Evolutionary conservation across 2,888 invertebrate species (phyloP), one percentile per base, ranked within the genome.

Genomic region (Spodoptera exigua): DNA sequence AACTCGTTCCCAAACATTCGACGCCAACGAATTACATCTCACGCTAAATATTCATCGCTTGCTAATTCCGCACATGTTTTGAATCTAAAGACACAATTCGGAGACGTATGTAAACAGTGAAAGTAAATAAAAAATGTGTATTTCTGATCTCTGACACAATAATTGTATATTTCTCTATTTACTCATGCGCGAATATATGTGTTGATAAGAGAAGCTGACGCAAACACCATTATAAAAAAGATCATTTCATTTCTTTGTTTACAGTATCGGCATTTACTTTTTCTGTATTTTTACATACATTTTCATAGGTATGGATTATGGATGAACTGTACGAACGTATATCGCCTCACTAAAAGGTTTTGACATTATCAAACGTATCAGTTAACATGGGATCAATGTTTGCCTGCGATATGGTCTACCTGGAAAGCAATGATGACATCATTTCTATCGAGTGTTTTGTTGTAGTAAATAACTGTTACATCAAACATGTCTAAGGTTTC

Each of bases 1-100:
- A 86, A 92, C 91, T 86, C 68, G 89, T 91, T 92, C 76, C 59
- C 70, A 83, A 79, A 78, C 71, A 72, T 78, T 72, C 60, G 59
- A 64, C 51, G 57, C 54, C 65, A 67, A 74, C 74, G 53, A 65
- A 72, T 67, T 70, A 37, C 46, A 27, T 13, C 51, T 41, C 55
- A 55, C 61, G 64, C 69, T 75, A 66, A 82, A 81, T 80, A 79
- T 81, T 78, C 67, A 75, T 74, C 54, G 59, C 40, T 75, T 73
- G 80, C 73, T 80, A 81, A 83, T 85, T 82, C 78, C 56, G 58
- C 66, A 64, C 63, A 70, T 80, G 75, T 77, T 78, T 76, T 78
- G 78, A 78, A 66, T 82, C 76, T 69, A 63, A 56, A 61, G 44
- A 64, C 47, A 52, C 70, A 70, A 70, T 48, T 52, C 55, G 56